Evolutionary conservation across 2,888 invertebrate species (phyloP), one percentile per base, ranked within the genome.

Genomic region (Cordilura impudica): DNA sequence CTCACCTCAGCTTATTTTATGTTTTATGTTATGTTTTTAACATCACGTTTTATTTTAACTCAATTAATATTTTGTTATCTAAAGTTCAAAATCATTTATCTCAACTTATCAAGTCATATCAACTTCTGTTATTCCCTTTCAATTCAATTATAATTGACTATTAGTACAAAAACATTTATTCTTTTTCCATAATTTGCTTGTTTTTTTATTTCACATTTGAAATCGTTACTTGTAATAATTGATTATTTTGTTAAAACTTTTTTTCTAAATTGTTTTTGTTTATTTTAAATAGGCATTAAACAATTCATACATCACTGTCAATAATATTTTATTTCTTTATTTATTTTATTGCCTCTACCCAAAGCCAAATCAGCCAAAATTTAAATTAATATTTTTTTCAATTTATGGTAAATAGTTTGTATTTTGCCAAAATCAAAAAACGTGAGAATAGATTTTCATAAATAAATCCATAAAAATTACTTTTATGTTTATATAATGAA

Each of bases 301-400:
- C 81, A 81, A 82, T 81, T 82, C 81, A 82, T 82, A 79, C 73
- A 83, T 83, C 83, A 82, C 71, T 81, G 82, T 81, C 82, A 78
- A 51, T 77, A 51, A 47, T 39, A 54, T 65, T 49, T 82, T 67
- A 29, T 63, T 66, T 71, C 43, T 58, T 8, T 54, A 43, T 16
- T n/a, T n/a, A 54, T 10, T 31, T 16, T 74, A 35, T 18, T 60
- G 29, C 14, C 3, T 56, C 53, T 26, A 14, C 2, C 54, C n/a
- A n/a, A n/a, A n/a, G n/a, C n/a, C n/a, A n/a, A n/a, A n/a, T 69
- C 12, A 31, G 53, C 58, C 76, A 76, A 53, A 65, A 72, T 81
- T 70, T 10, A 76, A 69, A 69, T 69, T 72, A 63, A 73, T 73
- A 74, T 69, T 82, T 78, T 51, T 74, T 66, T 49, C 16, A 47